Conservation (phyloP, 2,888 invertebrate species). For the Nomada flava region DNA sequence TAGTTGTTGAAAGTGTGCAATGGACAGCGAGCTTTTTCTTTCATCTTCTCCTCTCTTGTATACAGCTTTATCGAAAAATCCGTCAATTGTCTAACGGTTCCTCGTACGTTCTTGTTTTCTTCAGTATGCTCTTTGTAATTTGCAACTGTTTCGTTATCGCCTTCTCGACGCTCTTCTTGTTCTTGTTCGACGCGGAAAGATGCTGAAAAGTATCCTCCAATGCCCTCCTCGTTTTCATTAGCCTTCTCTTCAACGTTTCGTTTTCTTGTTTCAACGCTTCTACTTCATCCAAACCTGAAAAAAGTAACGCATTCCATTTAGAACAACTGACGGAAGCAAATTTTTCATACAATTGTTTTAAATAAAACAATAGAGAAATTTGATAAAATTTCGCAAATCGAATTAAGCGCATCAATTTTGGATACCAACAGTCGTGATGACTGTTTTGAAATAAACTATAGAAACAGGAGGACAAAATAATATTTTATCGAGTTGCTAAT, state of each 20-base stretch:
- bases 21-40: slow-evolving; percentile 31
- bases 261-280: slow-evolving; percentile 88
- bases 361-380: neutral
- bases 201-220: slow-evolving; percentile 92
- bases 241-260: slow-evolving; percentile 88
- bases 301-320: slow-evolving; percentile 2
- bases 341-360: too few species aligned
- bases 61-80: neutral
- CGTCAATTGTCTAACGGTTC: slow-evolving; percentile 78
- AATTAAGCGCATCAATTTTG: neutral
- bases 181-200: slow-evolving; percentile 90
- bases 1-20: slow-evolving; percentile 30
- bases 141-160: slow-evolving; percentile 86
- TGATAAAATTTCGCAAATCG: neutral
- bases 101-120: slow-evolving; percentile 82
- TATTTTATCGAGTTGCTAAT: neutral
- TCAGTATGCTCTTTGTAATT: slow-evolving; percentile 81
- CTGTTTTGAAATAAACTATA: neutral
- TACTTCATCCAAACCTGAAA: slow-evolving; percentile 82
- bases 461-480: neutral
- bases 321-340: too few species aligned
- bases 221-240: slow-evolving; percentile 89
- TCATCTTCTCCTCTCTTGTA: neutral
- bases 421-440: neutral
- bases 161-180: slow-evolving; percentile 92